Base-by-base conservation (phyloP, 2,888 invertebrate genomes). In the Pollenia amentaria region DNA sequence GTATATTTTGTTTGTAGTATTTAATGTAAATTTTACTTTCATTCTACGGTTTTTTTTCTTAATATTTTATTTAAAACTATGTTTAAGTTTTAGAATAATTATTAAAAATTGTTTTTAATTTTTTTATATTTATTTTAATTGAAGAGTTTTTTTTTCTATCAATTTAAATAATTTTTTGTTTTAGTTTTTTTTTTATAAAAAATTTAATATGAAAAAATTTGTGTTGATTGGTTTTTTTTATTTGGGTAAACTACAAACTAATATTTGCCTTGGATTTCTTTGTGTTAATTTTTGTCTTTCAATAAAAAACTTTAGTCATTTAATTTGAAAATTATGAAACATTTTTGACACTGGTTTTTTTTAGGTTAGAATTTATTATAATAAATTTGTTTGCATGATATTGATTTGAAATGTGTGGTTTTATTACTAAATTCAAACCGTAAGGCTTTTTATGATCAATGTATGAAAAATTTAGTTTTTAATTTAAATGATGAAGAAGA, bases 211-310 rank as follows among this genome's bases (percentile, higher is more conserved):
- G 77, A 84, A 84, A 84, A 84, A 73, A 67, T 78, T 65, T 78
- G 40, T 75, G 62, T 80, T 72, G 29, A 70, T 78, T 80, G 55
- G 38, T 53, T 75, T 57, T 72, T 48, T 42, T 69, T 62, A 82
- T 60, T 75, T 67, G 42, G 42, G 42, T 82, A 79, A 83, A 83
- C 86, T 86, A 86, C 79, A 75, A 86, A 83, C 83, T 87, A 84
- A 75, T 83, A 83, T 86, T 82, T 82, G 77, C 77, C 64, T 79
- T 76, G 60, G 53, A 51, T 60, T 69, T 73, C 46, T 57, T 72
- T 62, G 14, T 46, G 2, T 51, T 75, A 40, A 8, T 81, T 73
- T 55, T 65, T 48, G 29, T 73, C 51, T 16, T 44, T 51, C 42
- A 44, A 55, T 64, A 46, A 65, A 65, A 57, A 69, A 29, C 51